A percentile compares a stretch with the other conserved stretches of the same genome.
These are phyloP conservation scores for Isurus oxyrinchus DNA, from an alignment of 2,113 vertebrate genomes.

Conservation along the genomic window DNA sequence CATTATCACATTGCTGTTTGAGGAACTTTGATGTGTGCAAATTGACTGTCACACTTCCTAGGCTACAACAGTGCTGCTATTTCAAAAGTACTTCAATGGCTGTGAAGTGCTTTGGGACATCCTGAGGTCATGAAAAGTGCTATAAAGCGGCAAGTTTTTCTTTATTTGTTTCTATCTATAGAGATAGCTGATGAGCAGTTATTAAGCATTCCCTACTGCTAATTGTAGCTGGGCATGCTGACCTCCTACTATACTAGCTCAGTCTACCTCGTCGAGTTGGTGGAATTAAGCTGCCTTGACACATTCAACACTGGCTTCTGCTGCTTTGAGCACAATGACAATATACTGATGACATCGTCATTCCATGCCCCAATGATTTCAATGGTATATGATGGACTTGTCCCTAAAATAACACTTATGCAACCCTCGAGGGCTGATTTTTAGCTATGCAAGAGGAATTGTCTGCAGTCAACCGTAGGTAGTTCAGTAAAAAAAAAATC, in stretches of 20 bases:
- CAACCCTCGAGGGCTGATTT: not conserved
- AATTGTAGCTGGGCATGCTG: not conserved
- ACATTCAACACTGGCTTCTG: not conserved
- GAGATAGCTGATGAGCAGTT: not conserved
- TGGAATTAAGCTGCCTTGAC: constrained; percentile 17
- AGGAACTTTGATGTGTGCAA: not conserved
- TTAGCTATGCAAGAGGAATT: not conserved
- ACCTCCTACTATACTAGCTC: not conserved
- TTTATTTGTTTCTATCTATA: not conserved
- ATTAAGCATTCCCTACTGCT: not conserved
- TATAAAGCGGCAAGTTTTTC: not conserved
- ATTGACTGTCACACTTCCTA: not conserved
- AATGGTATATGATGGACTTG: not conserved
- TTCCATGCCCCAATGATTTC: not conserved
- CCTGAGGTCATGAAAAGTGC: not conserved
- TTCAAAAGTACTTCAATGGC: not conserved
- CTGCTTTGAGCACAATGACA: not conserved
- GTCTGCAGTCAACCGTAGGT: not conserved
- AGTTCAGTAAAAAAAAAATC: not conserved
- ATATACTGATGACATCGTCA: not conserved
- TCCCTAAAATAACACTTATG: constrained; percentile 1
- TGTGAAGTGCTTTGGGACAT: not conserved
- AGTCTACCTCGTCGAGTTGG: not conserved
- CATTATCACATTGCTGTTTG: not conserved
- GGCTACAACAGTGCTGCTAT: not conserved